phyloP scores from a whole-genome alignment of 2,888 invertebrate species.

The Ormyrus pomaceus region DNA sequence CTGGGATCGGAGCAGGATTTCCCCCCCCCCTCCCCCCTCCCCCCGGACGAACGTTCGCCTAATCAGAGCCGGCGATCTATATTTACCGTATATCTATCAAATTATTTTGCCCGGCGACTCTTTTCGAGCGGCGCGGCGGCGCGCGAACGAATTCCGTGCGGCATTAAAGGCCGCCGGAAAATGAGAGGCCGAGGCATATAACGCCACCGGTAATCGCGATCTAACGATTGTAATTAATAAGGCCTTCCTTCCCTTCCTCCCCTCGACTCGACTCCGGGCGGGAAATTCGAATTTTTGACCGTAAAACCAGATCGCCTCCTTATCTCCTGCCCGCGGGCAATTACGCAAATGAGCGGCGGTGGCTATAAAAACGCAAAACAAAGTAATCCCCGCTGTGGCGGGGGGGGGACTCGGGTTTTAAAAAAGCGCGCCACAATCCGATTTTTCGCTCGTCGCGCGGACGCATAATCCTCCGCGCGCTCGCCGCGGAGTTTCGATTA shows the following conservation, averaged over 20 bases:
- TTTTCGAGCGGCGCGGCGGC: not conserved
- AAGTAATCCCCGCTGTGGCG: not conserved
- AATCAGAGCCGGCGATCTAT: slow-evolving; percentile 39
- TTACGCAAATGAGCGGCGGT: slow-evolving; percentile 39
- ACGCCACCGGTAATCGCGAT: slow-evolving; percentile 14
- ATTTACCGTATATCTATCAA: slow-evolving; percentile 35
- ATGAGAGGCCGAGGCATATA: not conserved
- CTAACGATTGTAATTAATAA: slow-evolving; percentile 38
- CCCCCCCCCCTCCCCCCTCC: too few species aligned
- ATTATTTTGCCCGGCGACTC: slow-evolving; percentile 23
- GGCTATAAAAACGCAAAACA: slow-evolving; percentile 25
- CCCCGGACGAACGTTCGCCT: slow-evolving; percentile 26
- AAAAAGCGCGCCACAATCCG: not conserved
- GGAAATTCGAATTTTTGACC: slow-evolving; percentile 27
- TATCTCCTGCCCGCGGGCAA: slow-evolving; percentile 41
- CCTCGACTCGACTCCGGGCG: not conserved
- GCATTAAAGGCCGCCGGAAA: not conserved
- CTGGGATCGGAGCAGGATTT: too few species aligned
- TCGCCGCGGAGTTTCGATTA: slow-evolving; percentile 40
- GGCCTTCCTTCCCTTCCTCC: not conserved
- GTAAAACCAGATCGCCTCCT: slow-evolving; percentile 30
- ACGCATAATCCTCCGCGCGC: slow-evolving; percentile 3
- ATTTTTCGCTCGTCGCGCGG: not conserved
- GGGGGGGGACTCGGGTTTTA: slow-evolving; percentile 22
- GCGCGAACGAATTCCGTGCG: not conserved